These are phyloP conservation scores for Oryzias javanicus DNA, from an alignment of 2,113 vertebrate species.

Conservation along the genomic window DNA sequence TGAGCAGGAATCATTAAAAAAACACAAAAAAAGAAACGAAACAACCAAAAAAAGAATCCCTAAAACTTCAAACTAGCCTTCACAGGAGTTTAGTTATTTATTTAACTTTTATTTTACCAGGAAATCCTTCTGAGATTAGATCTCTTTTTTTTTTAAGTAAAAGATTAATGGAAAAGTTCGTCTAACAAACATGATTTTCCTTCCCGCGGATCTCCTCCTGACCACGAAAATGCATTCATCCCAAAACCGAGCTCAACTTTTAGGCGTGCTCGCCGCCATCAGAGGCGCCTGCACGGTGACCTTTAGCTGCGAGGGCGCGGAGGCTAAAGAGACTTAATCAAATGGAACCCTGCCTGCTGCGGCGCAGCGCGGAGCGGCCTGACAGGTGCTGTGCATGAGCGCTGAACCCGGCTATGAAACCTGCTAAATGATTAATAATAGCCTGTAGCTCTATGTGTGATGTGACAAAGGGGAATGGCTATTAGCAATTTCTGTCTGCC, in stretches of 20 bases:
- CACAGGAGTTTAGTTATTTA: too few relatives aligned
- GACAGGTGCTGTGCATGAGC: constrained; percentile 61
- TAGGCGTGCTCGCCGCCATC: constrained; percentile 29
- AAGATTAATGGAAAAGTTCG: too few relatives aligned
- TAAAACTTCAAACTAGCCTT: too few relatives aligned
- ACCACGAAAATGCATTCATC: constrained; percentile 36
- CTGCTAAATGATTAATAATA: constrained; percentile 72
- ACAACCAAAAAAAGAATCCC: too few relatives aligned
- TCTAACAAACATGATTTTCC: background rate
- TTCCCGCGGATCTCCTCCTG: background rate
- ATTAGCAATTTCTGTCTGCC: constrained; percentile 39
- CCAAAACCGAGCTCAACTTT: constrained; percentile 22
- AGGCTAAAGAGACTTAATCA: constrained; percentile 68
- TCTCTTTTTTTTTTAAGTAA: too few relatives aligned
- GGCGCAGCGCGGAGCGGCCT: constrained; percentile 9
- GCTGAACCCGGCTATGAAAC: constrained; percentile 51
- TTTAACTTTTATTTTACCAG: too few relatives aligned
- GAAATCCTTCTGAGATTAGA: too few relatives aligned
- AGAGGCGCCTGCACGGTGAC: constrained; percentile 52
- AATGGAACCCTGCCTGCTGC: constrained; percentile 48
- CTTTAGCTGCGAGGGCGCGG: constrained; percentile 53
- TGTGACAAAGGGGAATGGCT: constrained; percentile 52
- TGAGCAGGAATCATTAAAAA: too few relatives aligned
- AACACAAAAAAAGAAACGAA: too few relatives aligned
- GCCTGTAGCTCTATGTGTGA: constrained; percentile 63